phyloP scores from a whole-genome alignment of 2,797 vertebrate species.

The Galago senegalensis region DNA sequence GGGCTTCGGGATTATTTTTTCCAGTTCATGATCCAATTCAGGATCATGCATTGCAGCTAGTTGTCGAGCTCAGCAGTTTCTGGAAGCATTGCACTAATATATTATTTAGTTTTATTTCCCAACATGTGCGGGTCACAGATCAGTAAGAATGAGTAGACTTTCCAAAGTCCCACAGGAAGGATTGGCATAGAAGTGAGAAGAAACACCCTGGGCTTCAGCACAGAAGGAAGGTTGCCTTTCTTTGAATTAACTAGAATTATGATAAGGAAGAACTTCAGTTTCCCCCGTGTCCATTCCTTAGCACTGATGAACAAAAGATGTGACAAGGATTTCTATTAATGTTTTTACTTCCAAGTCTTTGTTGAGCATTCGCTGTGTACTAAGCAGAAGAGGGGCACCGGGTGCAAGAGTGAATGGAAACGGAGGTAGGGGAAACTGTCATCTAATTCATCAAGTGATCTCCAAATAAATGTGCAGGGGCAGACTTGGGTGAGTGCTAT shows the following conservation, averaged over 20 bases:
- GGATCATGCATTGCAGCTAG: not conserved
- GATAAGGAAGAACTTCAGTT: not conserved
- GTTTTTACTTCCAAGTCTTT: not conserved
- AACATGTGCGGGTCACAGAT: not conserved
- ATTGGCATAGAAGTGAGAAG: not conserved
- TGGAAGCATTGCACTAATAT: not conserved
- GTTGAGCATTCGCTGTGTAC: not conserved
- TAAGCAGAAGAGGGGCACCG: not conserved
- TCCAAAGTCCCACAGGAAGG: not conserved
- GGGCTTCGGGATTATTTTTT: not conserved
- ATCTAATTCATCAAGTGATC: not conserved
- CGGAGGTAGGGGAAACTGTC: not conserved
- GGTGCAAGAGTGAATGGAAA: not conserved
- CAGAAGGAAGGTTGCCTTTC: not conserved
- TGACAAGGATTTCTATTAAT: not conserved
- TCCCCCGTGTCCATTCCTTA: not conserved
- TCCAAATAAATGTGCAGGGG: not conserved
- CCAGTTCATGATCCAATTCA: not conserved
- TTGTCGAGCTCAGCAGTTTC: not conserved
- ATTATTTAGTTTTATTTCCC: constrained; percentile 1
- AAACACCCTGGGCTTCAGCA: not conserved
- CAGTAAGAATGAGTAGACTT: not conserved
- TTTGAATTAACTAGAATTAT: not conserved
- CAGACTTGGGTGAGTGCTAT: not conserved
- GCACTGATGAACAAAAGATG: not conserved